Conservation (phyloP, 1,140 invertebrate species). For the Pararge aegeria region DNA sequence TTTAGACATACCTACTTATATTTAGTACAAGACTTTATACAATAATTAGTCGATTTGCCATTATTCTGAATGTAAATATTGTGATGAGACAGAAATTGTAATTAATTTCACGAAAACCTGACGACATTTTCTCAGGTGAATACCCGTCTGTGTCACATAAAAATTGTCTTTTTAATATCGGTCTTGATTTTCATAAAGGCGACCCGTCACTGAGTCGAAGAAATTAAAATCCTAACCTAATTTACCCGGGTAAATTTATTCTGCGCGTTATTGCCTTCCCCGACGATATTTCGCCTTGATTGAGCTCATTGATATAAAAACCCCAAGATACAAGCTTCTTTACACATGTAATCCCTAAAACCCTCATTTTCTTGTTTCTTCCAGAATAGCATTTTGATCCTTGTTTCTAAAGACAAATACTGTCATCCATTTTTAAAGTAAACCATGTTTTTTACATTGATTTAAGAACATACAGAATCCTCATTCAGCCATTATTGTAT, state of each 20-base stretch:
- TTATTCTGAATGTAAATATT: neutral
- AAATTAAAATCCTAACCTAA: slow-evolving; percentile 55
- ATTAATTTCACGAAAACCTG: neutral
- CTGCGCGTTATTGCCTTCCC: slow-evolving; percentile 42
- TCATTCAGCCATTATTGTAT: too few species aligned
- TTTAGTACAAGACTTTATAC: too few species aligned
- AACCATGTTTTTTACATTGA: too few species aligned
- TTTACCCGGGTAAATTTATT: slow-evolving; percentile 55
- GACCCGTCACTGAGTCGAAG: slow-evolving; percentile 25
- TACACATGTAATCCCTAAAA: neutral
- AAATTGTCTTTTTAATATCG: slow-evolving; percentile 38
- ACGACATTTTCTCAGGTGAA: neutral
- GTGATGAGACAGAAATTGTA: neutral
- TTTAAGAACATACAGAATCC: too few species aligned
- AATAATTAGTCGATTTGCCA: too few species aligned
- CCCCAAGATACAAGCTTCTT: neutral
- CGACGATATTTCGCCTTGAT: slow-evolving; percentile 49
- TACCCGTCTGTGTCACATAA: neutral
- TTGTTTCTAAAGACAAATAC: too few species aligned
- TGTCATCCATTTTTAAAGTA: neutral
- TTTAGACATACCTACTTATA: too few species aligned
- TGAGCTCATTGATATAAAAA: slow-evolving; percentile 37
- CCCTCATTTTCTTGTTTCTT: neutral
- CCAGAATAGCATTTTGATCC: neutral
- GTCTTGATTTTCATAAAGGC: slow-evolving; percentile 40